phyloP scores from a whole-genome alignment of 2,113 vertebrate species.

The Oncorhynchus masou region DNA sequence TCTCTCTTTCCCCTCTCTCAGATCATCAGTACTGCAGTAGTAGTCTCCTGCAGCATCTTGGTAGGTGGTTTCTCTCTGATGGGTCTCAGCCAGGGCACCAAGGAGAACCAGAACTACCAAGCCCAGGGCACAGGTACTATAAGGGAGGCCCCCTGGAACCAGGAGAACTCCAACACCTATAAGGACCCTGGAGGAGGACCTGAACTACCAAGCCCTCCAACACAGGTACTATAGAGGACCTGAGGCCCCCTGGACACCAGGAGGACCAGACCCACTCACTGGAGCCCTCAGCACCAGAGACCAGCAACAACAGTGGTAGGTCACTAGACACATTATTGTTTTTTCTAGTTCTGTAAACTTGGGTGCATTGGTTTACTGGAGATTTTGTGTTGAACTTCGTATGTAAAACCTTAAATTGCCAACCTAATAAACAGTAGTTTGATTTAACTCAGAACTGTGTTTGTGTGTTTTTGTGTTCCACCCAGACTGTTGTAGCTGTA shows the following conservation, averaged over 20 bases:
- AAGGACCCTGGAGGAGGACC: constrained; percentile 59
- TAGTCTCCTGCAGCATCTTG: constrained; percentile 82
- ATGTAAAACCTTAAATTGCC: too few species aligned
- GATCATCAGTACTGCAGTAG: constrained; percentile 86
- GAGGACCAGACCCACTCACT: constrained; percentile 42
- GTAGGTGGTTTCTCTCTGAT: constrained; percentile 85
- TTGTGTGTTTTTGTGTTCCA: constrained; percentile 14
- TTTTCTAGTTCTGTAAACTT: too few species aligned
- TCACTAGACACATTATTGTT: background rate
- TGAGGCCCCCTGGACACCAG: constrained; percentile 56
- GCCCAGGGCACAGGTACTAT: constrained; percentile 67
- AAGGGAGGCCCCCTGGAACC: constrained; percentile 56
- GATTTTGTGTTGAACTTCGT: too few species aligned
- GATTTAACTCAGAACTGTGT: background rate
- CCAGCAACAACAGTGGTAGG: constrained; percentile 63
- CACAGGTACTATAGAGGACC: constrained; percentile 61
- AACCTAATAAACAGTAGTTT: too few species aligned
- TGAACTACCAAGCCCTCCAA: constrained; percentile 78
- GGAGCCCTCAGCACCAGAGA: constrained; percentile 24
- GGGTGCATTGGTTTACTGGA: too few species aligned
- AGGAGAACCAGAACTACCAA: constrained; percentile 79
- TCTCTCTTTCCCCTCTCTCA: constrained; percentile 38
- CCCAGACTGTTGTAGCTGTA: constrained; percentile 75
- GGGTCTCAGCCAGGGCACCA: constrained; percentile 84
- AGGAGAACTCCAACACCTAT: too few species aligned